A percentile compares a stretch with the other conserved stretches of the same genome.
Evolutionary conservation across 2,888 invertebrate genomes (phyloP).

Genomic region (Incurvaria masculella): DNA sequence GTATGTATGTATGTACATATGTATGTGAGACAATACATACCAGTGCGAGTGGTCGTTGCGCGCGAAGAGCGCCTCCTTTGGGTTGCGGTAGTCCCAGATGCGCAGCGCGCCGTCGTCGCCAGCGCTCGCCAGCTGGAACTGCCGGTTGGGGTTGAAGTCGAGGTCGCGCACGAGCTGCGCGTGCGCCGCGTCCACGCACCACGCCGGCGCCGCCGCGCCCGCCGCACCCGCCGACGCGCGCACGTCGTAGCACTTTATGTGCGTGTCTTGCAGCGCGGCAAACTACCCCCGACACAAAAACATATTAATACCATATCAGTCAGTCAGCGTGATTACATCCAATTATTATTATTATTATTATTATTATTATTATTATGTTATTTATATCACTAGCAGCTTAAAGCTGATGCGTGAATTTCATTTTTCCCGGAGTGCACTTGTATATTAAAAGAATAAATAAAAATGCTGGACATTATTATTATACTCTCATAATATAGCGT

Average conservation of each 20-base stretch:
- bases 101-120: slow-evolving; percentile 95
- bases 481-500: background rate
- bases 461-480: background rate
- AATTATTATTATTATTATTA: background rate
- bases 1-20: too few species aligned
- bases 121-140: slow-evolving; percentile 88
- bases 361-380: too few species aligned
- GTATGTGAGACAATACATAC: slow-evolving; percentile 49
- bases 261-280: slow-evolving; percentile 81
- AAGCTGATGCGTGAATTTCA: too few species aligned
- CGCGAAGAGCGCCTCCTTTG: slow-evolving; percentile 72
- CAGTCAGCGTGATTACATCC: too few species aligned
- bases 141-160: slow-evolving; percentile 98
- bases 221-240: slow-evolving; percentile 68
- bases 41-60: slow-evolving; percentile 86
- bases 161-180: slow-evolving; percentile 85
- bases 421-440: too few species aligned
- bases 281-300: too few species aligned
- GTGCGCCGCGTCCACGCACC: slow-evolving; percentile 86
- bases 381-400: too few species aligned
- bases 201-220: slow-evolving; percentile 68
- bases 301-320: slow-evolving; percentile 7
- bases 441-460: background rate
- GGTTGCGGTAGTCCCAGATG: slow-evolving; percentile 94
- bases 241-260: slow-evolving; percentile 85